These are phyloP conservation scores for Penaeus indicus DNA, from an alignment of 1,140 invertebrate genomes.

Conservation along the genomic window DNA sequence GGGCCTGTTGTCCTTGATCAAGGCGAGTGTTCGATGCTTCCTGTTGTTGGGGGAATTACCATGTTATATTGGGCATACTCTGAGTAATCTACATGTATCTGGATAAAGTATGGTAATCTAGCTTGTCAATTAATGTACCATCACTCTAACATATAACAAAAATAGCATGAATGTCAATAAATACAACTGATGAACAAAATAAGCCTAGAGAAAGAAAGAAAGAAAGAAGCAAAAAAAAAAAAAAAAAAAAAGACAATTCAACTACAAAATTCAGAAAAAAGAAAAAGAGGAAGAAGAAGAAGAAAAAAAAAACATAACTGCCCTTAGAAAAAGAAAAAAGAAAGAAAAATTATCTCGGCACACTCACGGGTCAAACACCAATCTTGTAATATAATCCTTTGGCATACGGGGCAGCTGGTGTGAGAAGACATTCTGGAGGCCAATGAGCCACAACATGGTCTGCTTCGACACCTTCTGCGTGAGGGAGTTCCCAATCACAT, in stretches of 20 bases:
- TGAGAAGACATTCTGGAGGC: slow-evolving; percentile 95
- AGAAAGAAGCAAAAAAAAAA: no score
- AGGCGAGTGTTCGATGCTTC: slow-evolving; percentile 93
- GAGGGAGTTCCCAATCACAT: slow-evolving; percentile 93
- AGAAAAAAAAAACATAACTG: not conserved
- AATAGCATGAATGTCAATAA: no score
- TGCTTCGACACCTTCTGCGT: slow-evolving; percentile 88
- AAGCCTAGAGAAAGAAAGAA: no score
- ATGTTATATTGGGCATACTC: no score
- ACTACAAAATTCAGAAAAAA: not conserved
- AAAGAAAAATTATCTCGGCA: slow-evolving; percentile 26
- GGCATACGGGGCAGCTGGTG: slow-evolving; percentile 97
- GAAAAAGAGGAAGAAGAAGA: not conserved
- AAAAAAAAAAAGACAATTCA: no score
- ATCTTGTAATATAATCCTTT: slow-evolving; percentile 95
- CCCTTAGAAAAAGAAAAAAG: slow-evolving; percentile 11
- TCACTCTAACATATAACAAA: no score
- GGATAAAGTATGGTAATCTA: no score
- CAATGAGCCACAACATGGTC: slow-evolving; percentile 93
- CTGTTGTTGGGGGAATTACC: slow-evolving; percentile 73
- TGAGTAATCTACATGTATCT: no score
- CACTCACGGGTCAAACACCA: slow-evolving; percentile 96
- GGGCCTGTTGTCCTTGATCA: slow-evolving; percentile 92
- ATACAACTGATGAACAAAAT: no score
- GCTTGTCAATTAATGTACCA: no score